Evolutionary conservation across 2,797 vertebrate species (phyloP).

Genomic region (Eospalax fontanierii): DNA sequence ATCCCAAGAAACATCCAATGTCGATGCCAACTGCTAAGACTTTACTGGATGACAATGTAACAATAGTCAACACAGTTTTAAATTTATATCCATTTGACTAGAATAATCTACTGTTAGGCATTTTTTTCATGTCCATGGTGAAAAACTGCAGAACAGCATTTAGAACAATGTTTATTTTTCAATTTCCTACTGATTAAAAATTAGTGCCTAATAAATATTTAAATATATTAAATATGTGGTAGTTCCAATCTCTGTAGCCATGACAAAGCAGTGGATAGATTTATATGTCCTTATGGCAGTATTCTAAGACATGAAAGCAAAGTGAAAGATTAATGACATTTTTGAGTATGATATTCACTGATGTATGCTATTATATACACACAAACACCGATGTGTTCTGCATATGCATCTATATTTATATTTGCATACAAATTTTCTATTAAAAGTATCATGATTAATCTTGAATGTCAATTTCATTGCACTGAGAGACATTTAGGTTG

Average conservation of each 20-base stretch:
- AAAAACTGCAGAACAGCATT: not conserved
- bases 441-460: not conserved
- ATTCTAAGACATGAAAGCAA: not conserved
- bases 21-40: not conserved
- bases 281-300: not conserved
- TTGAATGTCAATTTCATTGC: not conserved
- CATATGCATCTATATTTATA: not conserved
- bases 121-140: not conserved
- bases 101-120: not conserved
- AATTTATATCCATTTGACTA: not conserved
- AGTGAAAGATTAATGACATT: not conserved
- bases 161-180: not conserved
- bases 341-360: not conserved
- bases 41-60: not conserved
- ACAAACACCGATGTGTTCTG: not conserved
- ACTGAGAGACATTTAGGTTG: not conserved
- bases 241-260: not conserved
- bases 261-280: not conserved
- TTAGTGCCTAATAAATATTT: not conserved
- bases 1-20: not conserved
- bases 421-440: not conserved
- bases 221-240: not conserved
- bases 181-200: not conserved
- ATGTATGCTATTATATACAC: not conserved
- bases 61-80: not conserved